Evolutionary conservation across 2,113 vertebrate genomes (phyloP).

Genomic region (Lepisosteus oculatus): DNA sequence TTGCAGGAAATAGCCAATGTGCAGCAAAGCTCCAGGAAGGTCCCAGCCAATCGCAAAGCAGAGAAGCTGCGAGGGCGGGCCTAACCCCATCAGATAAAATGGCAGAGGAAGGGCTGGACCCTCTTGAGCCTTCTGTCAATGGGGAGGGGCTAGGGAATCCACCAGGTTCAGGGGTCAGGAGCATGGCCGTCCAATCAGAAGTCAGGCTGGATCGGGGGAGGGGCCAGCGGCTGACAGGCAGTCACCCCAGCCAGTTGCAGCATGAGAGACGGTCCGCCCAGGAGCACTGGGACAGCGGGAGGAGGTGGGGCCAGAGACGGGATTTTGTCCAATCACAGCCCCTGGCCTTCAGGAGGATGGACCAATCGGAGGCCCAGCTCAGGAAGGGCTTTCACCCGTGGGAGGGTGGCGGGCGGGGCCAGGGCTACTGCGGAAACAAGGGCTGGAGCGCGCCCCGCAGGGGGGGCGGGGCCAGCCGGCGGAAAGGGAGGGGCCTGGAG

Average conservation of each 20-base stretch:
- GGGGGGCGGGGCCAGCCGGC: slow-evolving; percentile 37
- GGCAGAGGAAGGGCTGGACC: neutral
- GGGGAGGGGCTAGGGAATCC: slow-evolving; percentile 1
- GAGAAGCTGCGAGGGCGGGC: no score
- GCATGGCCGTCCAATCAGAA: slow-evolving; percentile 12
- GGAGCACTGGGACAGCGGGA: slow-evolving; percentile 29
- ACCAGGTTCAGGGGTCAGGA: slow-evolving; percentile 1
- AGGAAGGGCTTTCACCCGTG: slow-evolving; percentile 40
- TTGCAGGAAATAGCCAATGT: no score
- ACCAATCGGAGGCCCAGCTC: slow-evolving; percentile 27
- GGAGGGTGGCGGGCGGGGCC: slow-evolving; percentile 26
- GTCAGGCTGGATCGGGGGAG: slow-evolving; percentile 7
- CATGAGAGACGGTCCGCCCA: neutral
- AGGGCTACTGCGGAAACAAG: slow-evolving; percentile 37
- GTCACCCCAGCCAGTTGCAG: no score
- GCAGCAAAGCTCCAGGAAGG: no score
- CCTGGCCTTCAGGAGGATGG: slow-evolving; percentile 22
- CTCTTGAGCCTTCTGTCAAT: neutral
- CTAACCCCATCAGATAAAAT: no score
- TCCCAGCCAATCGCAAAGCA: no score
- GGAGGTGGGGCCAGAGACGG: slow-evolving; percentile 34
- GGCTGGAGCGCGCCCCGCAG: slow-evolving; percentile 28
- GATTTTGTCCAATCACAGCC: slow-evolving; percentile 33
- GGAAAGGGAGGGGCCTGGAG: slow-evolving; percentile 40
- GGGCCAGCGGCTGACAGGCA: neutral